These are phyloP conservation scores for Aramus guarauna DNA, from an alignment of 2,113 vertebrate species.

Conservation along the genomic window DNA sequence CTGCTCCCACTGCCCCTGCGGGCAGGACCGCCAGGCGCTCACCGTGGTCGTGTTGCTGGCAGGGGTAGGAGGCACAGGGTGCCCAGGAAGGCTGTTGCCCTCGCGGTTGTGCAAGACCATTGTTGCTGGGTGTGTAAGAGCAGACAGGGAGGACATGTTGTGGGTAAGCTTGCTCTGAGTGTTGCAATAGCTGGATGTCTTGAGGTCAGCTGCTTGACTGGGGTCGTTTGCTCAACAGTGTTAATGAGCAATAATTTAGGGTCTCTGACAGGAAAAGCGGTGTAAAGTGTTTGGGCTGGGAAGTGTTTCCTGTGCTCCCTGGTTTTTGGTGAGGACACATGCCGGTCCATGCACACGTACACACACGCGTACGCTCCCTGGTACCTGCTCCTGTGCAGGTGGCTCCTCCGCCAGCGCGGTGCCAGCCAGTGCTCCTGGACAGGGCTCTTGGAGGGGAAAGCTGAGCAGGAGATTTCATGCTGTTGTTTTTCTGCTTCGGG, in stretches of 20 bases:
- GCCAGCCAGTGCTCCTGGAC: rapidly evolving
- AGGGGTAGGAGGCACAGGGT: rapidly evolving
- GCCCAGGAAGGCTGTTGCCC: background rate
- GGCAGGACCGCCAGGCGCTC: background rate
- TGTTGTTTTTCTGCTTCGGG: background rate
- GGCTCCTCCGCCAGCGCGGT: rapidly evolving
- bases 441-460: background rate
- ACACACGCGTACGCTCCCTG: rapidly evolving
- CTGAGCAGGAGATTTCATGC: background rate
- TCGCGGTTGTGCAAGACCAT: rapidly evolving
- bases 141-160: background rate
- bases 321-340: rapidly evolving
- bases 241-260: background rate
- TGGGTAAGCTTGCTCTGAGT: rapidly evolving
- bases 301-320: background rate
- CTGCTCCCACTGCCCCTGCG: rapidly evolving
- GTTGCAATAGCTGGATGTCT: background rate
- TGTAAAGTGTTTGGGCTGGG: background rate
- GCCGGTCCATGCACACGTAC: rapidly evolving
- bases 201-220: background rate
- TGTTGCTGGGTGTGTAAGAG: background rate
- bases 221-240: background rate
- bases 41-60: rapidly evolving
- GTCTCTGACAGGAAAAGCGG: background rate
- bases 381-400: rapidly evolving